phyloP scores from a whole-genome alignment of 1,140 invertebrate genomes.

The Pseudoatta argentina region DNA sequence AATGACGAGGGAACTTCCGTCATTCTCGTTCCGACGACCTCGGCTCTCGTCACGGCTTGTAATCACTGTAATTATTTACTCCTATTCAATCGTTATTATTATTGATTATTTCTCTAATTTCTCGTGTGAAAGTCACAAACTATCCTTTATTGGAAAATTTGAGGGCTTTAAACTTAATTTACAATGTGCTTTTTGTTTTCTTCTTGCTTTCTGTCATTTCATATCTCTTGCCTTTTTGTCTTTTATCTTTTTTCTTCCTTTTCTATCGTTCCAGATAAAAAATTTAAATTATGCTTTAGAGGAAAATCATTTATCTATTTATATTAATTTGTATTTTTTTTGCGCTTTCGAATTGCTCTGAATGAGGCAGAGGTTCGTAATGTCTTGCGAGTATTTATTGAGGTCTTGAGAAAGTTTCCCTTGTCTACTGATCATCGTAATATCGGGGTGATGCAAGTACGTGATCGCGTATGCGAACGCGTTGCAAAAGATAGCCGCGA shows the following conservation, averaged over 20 bases:
- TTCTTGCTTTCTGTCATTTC: too few species aligned
- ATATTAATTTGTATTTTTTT: too few species aligned
- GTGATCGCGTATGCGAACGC: slow-evolving; percentile 14
- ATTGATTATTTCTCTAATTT: slow-evolving; percentile 18
- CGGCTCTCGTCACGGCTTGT: slow-evolving; percentile 17
- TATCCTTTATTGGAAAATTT: not conserved
- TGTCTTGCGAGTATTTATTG: slow-evolving; percentile 25
- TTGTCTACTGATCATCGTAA: slow-evolving; percentile 24
- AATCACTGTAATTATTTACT: slow-evolving; percentile 34
- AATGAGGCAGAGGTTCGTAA: not conserved
- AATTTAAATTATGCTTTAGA: too few species aligned
- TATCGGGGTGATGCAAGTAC: slow-evolving; percentile 36
- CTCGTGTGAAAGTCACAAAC: not conserved
- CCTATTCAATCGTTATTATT: slow-evolving; percentile 22
- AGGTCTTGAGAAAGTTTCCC: slow-evolving; percentile 43
- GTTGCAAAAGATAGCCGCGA: slow-evolving; percentile 2
- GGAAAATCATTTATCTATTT: too few species aligned
- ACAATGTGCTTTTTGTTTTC: too few species aligned
- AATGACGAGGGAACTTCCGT: slow-evolving; percentile 31
- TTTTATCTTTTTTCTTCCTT: too few species aligned
- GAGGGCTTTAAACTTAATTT: too few species aligned
- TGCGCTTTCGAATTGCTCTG: too few species aligned
- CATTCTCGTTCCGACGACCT: slow-evolving; percentile 23
- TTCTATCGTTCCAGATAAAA: too few species aligned
- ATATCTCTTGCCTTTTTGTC: too few species aligned